Conservation (phyloP, 2,888 invertebrate genomes). For the Crioceris asparagi region DNA sequence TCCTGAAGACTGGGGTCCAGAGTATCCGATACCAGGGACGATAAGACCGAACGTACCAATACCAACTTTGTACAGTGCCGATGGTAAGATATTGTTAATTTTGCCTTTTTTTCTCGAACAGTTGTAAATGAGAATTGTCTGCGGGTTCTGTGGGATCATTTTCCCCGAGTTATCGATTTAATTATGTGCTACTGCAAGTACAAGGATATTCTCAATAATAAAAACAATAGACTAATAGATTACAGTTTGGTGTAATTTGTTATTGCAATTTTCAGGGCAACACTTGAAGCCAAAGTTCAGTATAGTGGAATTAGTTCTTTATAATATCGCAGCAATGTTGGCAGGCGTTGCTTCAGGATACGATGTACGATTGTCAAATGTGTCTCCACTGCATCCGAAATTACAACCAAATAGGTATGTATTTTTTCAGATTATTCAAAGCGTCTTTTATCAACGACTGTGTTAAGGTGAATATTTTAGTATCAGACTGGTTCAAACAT, state of each 20-base stretch:
- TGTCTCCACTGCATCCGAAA: conserved; percentile 71
- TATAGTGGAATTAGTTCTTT: conserved; percentile 67
- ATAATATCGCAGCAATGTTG: conserved; percentile 84
- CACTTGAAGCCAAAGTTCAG: conserved; percentile 57
- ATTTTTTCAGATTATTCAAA: too few species aligned
- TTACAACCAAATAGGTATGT: conserved; percentile 63
- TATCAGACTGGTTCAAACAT: background rate
- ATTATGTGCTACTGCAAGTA: too few species aligned
- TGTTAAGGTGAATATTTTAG: too few species aligned
- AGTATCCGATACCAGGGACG: conserved; percentile 46
- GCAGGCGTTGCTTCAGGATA: conserved; percentile 88
- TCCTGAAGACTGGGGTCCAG: conserved; percentile 54
- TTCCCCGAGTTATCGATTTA: too few species aligned
- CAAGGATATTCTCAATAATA: too few species aligned
- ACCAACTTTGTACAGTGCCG: conserved; percentile 71
- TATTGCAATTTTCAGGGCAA: conserved; percentile 31
- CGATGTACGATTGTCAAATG: conserved; percentile 81
- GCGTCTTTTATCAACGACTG: too few species aligned
- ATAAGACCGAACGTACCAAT: conserved; percentile 57
- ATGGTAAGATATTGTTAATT: too few species aligned
- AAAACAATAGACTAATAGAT: too few species aligned
- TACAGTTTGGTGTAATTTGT: background rate
- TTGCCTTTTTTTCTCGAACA: too few species aligned
- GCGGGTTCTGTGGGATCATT: too few species aligned
- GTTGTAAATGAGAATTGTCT: too few species aligned